Conservation (phyloP, 2,113 vertebrate species). For the Lophotis ruficrista region DNA sequence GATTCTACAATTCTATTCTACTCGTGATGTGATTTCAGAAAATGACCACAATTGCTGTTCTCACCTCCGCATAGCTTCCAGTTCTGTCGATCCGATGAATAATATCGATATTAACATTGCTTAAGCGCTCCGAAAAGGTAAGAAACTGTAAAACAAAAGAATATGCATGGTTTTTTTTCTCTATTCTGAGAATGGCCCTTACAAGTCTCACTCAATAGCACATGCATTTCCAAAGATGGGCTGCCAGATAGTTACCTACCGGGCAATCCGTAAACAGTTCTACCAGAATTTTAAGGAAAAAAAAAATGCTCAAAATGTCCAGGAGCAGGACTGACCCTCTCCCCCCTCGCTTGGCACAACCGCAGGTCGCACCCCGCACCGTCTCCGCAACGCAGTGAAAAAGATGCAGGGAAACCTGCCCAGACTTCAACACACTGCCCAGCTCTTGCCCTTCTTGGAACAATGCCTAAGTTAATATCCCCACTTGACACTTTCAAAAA, state of each 20-base stretch:
- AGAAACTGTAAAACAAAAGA: slow-evolving; percentile 84
- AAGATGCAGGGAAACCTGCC: not conserved
- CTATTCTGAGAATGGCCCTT: not conserved
- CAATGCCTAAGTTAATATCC: accelerated
- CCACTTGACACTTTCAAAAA: no score
- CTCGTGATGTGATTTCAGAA: not conserved
- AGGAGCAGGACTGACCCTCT: accelerated
- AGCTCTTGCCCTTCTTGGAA: not conserved
- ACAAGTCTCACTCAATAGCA: not conserved
- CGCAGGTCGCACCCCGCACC: not conserved
- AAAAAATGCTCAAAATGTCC: accelerated
- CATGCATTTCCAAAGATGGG: accelerated
- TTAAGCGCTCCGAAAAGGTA: slow-evolving; percentile 94
- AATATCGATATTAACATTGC: slow-evolving; percentile 93
- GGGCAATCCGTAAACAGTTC: accelerated
- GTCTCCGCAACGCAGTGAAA: accelerated
- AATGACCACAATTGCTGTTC: not conserved
- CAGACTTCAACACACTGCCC: no score
- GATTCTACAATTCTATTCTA: not conserved
- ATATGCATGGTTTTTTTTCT: not conserved
- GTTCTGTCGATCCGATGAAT: slow-evolving; percentile 96
- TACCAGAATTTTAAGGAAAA: not conserved
- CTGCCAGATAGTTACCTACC: no score
- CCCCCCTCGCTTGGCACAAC: accelerated
- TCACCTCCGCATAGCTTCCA: slow-evolving; percentile 89